Percentiles rank a stretch among this genome's conserved stretches.
phyloP scores from a whole-genome alignment of 2,797 vertebrate genomes.

The Morus bassanus region DNA sequence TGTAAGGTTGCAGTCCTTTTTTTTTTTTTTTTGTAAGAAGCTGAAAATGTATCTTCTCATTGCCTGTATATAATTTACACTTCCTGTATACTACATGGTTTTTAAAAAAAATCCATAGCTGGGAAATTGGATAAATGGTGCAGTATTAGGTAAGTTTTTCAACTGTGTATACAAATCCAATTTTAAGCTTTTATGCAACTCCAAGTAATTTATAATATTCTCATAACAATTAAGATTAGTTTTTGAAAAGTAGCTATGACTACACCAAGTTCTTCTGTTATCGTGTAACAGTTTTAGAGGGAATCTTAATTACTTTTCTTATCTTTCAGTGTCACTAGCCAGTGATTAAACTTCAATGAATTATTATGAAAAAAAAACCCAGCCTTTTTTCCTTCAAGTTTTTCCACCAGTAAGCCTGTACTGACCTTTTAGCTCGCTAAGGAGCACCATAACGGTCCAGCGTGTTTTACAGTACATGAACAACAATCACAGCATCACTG shows the following conservation, averaged over 20 bases:
- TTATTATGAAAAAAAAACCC: background rate
- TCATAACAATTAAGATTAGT: slow-evolving; percentile 33
- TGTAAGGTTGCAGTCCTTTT: slow-evolving; percentile 61
- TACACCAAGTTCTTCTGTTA: slow-evolving; percentile 34
- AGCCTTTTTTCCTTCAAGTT: slow-evolving; percentile 61
- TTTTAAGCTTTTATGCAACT: slow-evolving; percentile 13
- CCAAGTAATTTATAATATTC: background rate
- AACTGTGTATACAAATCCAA: slow-evolving; percentile 39
- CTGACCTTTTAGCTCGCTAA: background rate
- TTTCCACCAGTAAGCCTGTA: slow-evolving; percentile 24
- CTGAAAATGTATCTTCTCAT: slow-evolving; percentile 74
- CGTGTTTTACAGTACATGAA: accelerated
- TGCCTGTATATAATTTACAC: slow-evolving; percentile 73
- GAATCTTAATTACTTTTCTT: slow-evolving; percentile 19
- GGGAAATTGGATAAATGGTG: slow-evolving; percentile 59
- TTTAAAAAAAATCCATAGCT: slow-evolving; percentile 48
- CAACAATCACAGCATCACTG: background rate
- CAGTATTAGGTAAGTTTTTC: slow-evolving; percentile 58
- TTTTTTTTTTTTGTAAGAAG: slow-evolving; percentile 53
- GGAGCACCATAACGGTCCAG: accelerated
- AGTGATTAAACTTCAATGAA: background rate
- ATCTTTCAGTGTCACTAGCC: slow-evolving; percentile 31
- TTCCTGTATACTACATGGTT: slow-evolving; percentile 53
- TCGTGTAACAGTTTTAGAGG: background rate
- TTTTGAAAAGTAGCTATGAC: slow-evolving; percentile 28